Evolutionary conservation across 2,113 vertebrate species (phyloP), one percentile per base, ranked within the genome.

Genomic region (Etheostoma spectabile): DNA sequence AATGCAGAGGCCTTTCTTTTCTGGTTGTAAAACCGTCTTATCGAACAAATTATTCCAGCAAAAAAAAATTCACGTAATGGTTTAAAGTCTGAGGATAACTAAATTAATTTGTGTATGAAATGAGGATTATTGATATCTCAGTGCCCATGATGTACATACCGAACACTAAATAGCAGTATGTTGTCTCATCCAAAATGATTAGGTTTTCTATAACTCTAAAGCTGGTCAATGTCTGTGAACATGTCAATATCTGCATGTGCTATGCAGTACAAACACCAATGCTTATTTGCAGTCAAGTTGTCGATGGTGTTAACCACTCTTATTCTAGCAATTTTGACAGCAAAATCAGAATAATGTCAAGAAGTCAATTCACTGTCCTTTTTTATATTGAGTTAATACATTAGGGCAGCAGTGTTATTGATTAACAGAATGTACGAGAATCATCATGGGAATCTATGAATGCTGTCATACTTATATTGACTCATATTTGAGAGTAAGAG

Each of bases 11-110:
- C 35, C 12, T 65, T 62, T 82, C 19, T 52, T 71, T 74, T 79
- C 24, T 18, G 51, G 62, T 59, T 67, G 46, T 80, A 79, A 85
- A 88, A 77, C 30, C 11, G 2, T 85, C 59, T 30, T 19, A 85
- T 87, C 55, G 73, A 69, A 85, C 19, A 74, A 74, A 67, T 84
- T 42, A 68, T 77, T 77, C 21, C 21, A 66, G n/a, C 24, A 27
- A 63, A 33, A 42, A 21, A 55, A 56, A 48, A 79, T 72, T 35
- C 7, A 45, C 14, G 0, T 30, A 30, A 51, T 64, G 45, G 14
- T 66, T 62, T 14, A 8, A 73, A 75, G 14, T 64, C 27, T 61
- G 3, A 7, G 10, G n/a, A 13, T 33, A 73, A 53, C 46, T 15
- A 80, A 57, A 80, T 65, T 1, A 55, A 69, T 73, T 35, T 59